Evolutionary conservation across 2,797 vertebrate species (phyloP).

Genomic region (Peromyscus aztecus): DNA sequence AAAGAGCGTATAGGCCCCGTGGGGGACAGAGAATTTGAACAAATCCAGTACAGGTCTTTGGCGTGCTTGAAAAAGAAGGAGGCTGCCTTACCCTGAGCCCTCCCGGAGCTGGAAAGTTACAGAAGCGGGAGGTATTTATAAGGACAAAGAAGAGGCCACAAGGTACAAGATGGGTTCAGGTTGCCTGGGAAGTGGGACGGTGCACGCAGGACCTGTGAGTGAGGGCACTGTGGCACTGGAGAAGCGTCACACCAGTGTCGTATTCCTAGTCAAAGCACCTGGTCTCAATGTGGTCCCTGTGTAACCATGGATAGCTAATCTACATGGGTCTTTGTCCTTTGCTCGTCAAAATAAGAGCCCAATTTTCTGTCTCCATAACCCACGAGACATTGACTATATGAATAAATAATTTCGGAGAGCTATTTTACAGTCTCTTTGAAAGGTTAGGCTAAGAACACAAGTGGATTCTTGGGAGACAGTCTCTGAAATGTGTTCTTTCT

Average conservation of each 20-base stretch:
- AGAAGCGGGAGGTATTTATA: not conserved
- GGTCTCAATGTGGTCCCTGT: not conserved
- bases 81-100: not conserved
- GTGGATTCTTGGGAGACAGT: not conserved
- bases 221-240: fast-evolving
- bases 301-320: not conserved
- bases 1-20: not conserved
- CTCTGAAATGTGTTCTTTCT: not conserved
- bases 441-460: not conserved
- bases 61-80: not conserved
- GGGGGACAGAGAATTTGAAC: not conserved
- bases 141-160: not conserved
- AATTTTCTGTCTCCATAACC: not conserved
- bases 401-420: not conserved
- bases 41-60: not conserved
- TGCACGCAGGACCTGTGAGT: no score
- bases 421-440: not conserved
- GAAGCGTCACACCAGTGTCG: not conserved
- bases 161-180: not conserved
- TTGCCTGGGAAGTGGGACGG: not conserved
- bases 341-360: constrained; percentile 27
- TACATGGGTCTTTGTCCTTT: not conserved
- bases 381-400: not conserved
- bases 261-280: not conserved
- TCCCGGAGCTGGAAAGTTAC: not conserved